Evolutionary conservation across 2,113 vertebrate genomes (phyloP).

Genomic region (Silurus glanis): DNA sequence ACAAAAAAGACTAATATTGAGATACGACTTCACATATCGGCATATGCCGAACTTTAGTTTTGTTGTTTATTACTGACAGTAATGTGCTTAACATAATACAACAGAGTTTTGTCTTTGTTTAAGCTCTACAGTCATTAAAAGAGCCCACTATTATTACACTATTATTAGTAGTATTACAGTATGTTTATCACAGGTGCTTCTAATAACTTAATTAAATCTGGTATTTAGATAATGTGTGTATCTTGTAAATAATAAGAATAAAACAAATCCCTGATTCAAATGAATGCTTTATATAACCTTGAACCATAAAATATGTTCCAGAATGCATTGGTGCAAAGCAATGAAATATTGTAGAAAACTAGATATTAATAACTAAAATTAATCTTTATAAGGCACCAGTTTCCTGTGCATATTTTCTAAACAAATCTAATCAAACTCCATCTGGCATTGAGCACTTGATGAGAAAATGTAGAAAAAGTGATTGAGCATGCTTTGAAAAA

Average conservation of each 20-base stretch:
- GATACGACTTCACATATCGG: not conserved
- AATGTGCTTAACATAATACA: not conserved
- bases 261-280: not conserved
- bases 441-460: not conserved
- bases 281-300: not conserved
- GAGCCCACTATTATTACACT: not conserved
- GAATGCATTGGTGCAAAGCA: not conserved
- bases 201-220: not conserved
- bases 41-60: not conserved
- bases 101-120: not conserved
- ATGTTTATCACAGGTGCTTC: not conserved
- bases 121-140: not conserved
- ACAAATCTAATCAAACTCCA: slow-evolving; percentile 50
- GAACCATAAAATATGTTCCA: not conserved
- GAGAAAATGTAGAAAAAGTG: not conserved
- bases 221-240: not conserved
- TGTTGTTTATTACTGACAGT: too few relatives aligned
- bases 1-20: not conserved
- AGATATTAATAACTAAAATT: not conserved
- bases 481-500: not conserved
- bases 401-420: slow-evolving; percentile 39
- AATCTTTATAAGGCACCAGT: not conserved
- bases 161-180: not conserved
- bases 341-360: not conserved
- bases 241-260: not conserved